Base-by-base conservation (phyloP, 2,113 vertebrate species). In the Cinclus mexicanus region DNA sequence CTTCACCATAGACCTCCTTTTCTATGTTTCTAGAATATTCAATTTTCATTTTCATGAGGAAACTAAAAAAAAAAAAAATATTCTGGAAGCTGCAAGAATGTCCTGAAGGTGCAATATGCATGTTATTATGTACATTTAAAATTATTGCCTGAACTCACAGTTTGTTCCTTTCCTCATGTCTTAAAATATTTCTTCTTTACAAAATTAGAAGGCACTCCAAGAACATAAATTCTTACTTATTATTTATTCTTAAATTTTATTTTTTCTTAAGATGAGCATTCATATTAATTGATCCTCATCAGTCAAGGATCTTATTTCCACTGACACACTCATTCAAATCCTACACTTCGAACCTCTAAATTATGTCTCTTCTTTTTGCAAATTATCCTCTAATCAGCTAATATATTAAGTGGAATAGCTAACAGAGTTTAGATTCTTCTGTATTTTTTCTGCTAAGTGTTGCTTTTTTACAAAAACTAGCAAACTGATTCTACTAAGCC, bases 111-210 rank as follows among this genome's bases (percentile, higher is more conserved):
- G 25, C 55, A 87, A 28, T 72, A 53, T 74, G 42, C 28, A 60
- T 79, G 26, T 28, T 91, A 60, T 75, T 80, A 53, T 84, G 46
- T 82, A 57, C 44, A 46, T 88, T 93, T 93, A 47, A 92, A 91
- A n/a, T 63, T 87, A 63, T 46, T 84, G 41, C 74, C 37, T 82
- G 61, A 79, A 65, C 21, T 90, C 52, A 47, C 33, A 71, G 23
- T 42, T 90, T 83, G 61, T 64, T 95, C 35, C 31, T 87, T 90
- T 84, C 14, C 50, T 71, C 31, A 25, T 23, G 11, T 64, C 47
- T 71, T 92, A 56, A 77, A 95, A 88, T 93, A 81, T 60, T 82
- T 74, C 28, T 39, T 94, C 50, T 75, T 72, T 76, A 41, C 72
- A 93, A 94, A 65, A 61, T 74, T 25, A 53, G 21, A 64, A 69